Evolutionary conservation across 2,113 vertebrate genomes (phyloP), one percentile per base, ranked within the genome.

Genomic region (Prolemur simus): DNA sequence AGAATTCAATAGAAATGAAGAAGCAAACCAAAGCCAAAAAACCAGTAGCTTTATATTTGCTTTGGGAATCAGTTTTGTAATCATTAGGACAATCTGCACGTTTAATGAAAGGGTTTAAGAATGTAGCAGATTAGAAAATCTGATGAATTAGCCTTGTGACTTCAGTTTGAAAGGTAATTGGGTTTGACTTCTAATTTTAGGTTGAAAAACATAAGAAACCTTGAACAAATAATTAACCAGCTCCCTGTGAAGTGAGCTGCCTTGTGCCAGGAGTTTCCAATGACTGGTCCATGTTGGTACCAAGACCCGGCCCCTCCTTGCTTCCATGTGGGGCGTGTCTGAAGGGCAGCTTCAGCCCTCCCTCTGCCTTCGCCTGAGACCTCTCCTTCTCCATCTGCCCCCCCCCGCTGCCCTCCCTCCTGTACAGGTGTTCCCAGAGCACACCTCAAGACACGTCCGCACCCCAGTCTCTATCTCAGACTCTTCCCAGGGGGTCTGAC

Each of bases 191-290:
- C 5, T 77, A 39, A 91, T 86, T 95, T 94, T 77, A 91, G 54
- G 8, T 81, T 77, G 54, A 66, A 89, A 78, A 89, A 21, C 45
- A 66, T 71, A 82, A 95, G 82, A 69, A 96, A 69, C 23, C 20
- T 58, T 39, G 14, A 94, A 78, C 45, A 94, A 89, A 82, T 56
- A 47, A 78, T 95, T 95, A 89, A 66, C 45, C 34, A 47, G 52
- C 5, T 42, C 42, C 42, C 42, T 42, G 42, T 42, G 42, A 85
- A 85, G 20, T 27, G 20, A 39, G 45, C n/a, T 5, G 6, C 13
- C 2, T 29, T 54, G 49, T 18, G 39, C 14, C 10, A 29, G 39
- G 39, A 80, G 60, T 68, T 68, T 56, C 60, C 32, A 58, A 5
- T 6, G 21, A 29, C 60, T 45, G 37, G 58, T 77, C 58, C 29